Conservation (phyloP, 2,113 vertebrate species). For the Piaya cayana region DNA sequence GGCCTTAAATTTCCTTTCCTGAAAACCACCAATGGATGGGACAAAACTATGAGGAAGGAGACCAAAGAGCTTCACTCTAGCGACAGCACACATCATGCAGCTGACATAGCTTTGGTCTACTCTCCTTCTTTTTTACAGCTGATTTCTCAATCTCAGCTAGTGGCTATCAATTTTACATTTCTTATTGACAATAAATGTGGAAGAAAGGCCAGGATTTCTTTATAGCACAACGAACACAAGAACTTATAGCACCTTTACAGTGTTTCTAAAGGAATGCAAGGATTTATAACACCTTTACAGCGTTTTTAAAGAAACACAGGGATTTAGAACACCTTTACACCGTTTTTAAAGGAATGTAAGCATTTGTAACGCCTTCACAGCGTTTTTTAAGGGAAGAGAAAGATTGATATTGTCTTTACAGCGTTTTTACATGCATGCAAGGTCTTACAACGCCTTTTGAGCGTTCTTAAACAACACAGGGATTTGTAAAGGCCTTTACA, state of each 20-base stretch:
- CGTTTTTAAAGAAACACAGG: not conserved
- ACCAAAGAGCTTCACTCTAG: fast-evolving
- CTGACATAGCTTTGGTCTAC: not conserved
- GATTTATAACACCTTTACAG: no score
- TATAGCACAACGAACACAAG: no score
- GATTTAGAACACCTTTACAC: no score
- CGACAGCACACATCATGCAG: fast-evolving
- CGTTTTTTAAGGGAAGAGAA: no score
- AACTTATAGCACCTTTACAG: no score
- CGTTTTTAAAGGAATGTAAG: not conserved
- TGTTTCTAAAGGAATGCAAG: not conserved
- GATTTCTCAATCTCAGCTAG: not conserved
- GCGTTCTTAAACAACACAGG: not conserved
- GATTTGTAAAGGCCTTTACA: no score
- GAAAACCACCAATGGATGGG: not conserved
- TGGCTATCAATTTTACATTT: fast-evolving
- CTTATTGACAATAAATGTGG: fast-evolving
- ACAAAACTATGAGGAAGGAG: fast-evolving
- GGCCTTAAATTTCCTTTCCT: not conserved
- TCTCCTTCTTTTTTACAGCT: not conserved
- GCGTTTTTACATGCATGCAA: no score
- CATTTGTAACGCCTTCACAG: no score
- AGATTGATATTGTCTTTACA: no score
- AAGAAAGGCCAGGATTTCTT: not conserved
- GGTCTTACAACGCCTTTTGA: no score